Base-by-base conservation (phyloP, 2,888 invertebrate species). In the Nesidiocoris tenuis region DNA sequence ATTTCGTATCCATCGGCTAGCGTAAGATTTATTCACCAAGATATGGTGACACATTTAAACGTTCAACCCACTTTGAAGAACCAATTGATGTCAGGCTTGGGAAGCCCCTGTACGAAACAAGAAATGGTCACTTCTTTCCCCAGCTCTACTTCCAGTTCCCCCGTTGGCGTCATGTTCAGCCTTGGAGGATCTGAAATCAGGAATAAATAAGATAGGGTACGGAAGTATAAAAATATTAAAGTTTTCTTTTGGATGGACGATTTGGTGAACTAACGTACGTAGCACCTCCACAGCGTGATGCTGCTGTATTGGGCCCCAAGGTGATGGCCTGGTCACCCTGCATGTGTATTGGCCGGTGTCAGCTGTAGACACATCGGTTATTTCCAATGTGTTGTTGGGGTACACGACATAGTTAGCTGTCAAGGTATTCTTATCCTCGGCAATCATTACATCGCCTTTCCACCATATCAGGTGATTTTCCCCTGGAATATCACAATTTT, bases 201-300 rank as follows among this genome's bases (percentile, higher is more conserved):
- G 19, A 63, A 16, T 19, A 67, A 19, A 5, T 39, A 21, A 9
- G 25, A 54, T 12, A 67, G n/a, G 1, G n/a, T n/a, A n/a, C n/a
- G n/a, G n/a, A n/a, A n/a, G n/a, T n/a, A n/a, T n/a, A n/a, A n/a
- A n/a, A n/a, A n/a, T n/a, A n/a, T n/a, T n/a, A n/a, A n/a, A n/a
- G n/a, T n/a, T n/a, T n/a, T n/a, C n/a, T n/a, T n/a, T n/a, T n/a
- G n/a, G n/a, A n/a, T n/a, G n/a, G n/a, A n/a, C n/a, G n/a, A n/a
- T n/a, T n/a, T n/a, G n/a, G n/a, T n/a, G n/a, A n/a, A 1, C 3
- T 57, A n/a, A 1, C 56, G 88, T 84, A 91, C 91, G 90, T 82
- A 91, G 87, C 1, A 93, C 93, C 86, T 92, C 90, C 79, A 93
- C 91, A 19, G 90, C 88, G 81, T 93, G 92, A 1, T 88, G 86